Percentiles rank a stretch among this genome's conserved stretches.
These are phyloP conservation scores for Camponotus vicinus DNA, from an alignment of 1,140 invertebrate genomes.

Conservation along the genomic window DNA sequence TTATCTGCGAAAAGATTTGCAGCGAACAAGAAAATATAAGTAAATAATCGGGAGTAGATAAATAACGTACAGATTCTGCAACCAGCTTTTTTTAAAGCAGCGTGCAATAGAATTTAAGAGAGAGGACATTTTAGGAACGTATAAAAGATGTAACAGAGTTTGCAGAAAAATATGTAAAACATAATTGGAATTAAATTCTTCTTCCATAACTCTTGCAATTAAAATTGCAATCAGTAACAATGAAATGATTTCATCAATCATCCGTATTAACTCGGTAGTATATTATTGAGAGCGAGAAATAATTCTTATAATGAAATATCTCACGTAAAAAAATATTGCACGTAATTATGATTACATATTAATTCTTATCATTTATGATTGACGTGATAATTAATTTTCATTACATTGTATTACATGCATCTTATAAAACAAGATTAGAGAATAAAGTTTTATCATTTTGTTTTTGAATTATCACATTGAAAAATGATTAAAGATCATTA, in stretches of 20 bases:
- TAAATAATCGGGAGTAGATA: neutral
- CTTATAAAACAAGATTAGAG: neutral
- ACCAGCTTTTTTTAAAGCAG: neutral
- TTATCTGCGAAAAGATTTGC: neutral
- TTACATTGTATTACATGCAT: conserved; percentile 8
- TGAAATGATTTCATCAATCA: neutral
- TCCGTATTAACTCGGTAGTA: neutral
- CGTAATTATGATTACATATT: conserved; percentile 42
- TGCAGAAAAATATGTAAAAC: neutral
- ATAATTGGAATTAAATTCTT: conserved; percentile 11
- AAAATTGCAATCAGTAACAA: conserved; percentile 4
- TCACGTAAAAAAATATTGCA: conserved; percentile 28
- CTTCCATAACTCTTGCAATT: neutral
- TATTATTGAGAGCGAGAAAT: conserved; percentile 20
- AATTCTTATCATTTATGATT: conserved; percentile 17
- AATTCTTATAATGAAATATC: conserved; percentile 25
- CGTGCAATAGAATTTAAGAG: neutral
- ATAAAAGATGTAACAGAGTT: neutral
- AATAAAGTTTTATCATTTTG: conserved; percentile 23
- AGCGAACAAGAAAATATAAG: neutral
- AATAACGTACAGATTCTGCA: neutral
- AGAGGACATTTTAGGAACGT: neutral
- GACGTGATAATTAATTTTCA: conserved; percentile 9
- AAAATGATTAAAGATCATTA: conserved; percentile 12
- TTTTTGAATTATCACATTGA: conserved; percentile 10